These are phyloP conservation scores for Rhysida immarginata DNA, from an alignment of 1,140 invertebrate species.

Conservation along the genomic window DNA sequence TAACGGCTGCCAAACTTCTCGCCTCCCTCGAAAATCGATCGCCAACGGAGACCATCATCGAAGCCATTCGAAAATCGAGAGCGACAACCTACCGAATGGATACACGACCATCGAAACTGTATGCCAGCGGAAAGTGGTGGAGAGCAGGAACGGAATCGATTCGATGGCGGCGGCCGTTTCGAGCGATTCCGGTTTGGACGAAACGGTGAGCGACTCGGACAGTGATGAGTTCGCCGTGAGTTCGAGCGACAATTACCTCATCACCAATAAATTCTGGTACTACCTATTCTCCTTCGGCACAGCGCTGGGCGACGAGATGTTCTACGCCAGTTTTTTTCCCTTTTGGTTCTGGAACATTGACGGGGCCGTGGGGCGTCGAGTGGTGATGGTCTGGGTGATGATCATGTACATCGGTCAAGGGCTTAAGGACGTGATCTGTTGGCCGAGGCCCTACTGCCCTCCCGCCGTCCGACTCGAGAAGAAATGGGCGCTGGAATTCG, in stretches of 20 bases:
- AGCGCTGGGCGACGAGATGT: constrained; percentile 69
- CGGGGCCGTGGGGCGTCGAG: constrained; percentile 56
- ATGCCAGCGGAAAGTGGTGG: constrained; percentile 3
- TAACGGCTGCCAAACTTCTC: background rate
- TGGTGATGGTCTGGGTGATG: constrained; percentile 66
- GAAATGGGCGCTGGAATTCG: constrained; percentile 78
- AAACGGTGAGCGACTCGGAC: constrained; percentile 18
- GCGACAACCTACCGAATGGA: background rate
- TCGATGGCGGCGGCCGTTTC: background rate
- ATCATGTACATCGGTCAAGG: constrained; percentile 76
- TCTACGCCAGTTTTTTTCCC: constrained; percentile 72
- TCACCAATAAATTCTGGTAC: constrained; percentile 71
- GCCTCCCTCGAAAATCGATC: too few species aligned
- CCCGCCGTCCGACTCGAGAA: constrained; percentile 65
- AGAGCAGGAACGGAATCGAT: background rate
- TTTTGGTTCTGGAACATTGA: constrained; percentile 88
- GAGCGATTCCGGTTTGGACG: constrained; percentile 9
- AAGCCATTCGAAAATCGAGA: constrained; percentile 14
- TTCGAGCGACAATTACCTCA: constrained; percentile 25
- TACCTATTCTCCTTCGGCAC: constrained; percentile 71
- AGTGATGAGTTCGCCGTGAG: constrained; percentile 19
- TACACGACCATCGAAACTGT: background rate
- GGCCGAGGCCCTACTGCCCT: constrained; percentile 63
- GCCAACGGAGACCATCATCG: constrained; percentile 18
- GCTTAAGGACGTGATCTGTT: constrained; percentile 69